These are phyloP conservation scores for Apomyelois bistriatella DNA, from an alignment of 2,888 invertebrate species.

Conservation along the genomic window DNA sequence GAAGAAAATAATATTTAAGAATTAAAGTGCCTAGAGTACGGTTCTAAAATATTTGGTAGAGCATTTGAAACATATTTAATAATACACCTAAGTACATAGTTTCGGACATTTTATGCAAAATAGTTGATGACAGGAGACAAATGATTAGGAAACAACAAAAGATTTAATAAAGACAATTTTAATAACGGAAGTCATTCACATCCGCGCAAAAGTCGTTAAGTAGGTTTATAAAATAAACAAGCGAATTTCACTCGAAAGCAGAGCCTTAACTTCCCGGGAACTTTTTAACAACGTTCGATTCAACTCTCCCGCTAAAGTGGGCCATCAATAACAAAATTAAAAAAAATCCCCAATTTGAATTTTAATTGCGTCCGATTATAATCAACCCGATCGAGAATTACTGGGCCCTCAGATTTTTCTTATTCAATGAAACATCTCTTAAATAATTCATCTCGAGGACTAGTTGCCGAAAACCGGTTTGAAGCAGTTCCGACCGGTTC, in stretches of 20 bases:
- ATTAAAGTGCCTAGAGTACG: too few species aligned
- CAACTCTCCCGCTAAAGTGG: slow-evolving; percentile 62
- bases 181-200: slow-evolving; percentile 19
- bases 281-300: slow-evolving; percentile 67
- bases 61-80: too few species aligned
- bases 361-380: slow-evolving; percentile 78
- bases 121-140: background rate
- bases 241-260: slow-evolving; percentile 52
- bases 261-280: slow-evolving; percentile 50
- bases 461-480: slow-evolving; percentile 50
- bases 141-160: background rate
- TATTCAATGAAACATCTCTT: slow-evolving; percentile 60
- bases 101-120: too few species aligned
- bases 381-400: slow-evolving; percentile 67
- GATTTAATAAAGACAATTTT: slow-evolving; percentile 6
- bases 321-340: slow-evolving; percentile 79
- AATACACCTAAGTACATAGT: background rate
- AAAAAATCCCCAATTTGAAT: slow-evolving; percentile 76
- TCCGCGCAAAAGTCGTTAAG: slow-evolving; percentile 22
- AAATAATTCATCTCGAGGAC: slow-evolving; percentile 65
- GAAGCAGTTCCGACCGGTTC: slow-evolving; percentile 42
- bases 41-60: too few species aligned
- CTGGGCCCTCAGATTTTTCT: slow-evolving; percentile 58
- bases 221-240: slow-evolving; percentile 52
- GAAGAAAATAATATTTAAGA: too few species aligned